Evolutionary conservation across 2,797 vertebrate species (phyloP).

Genomic region (Danio jaintianensis): DNA sequence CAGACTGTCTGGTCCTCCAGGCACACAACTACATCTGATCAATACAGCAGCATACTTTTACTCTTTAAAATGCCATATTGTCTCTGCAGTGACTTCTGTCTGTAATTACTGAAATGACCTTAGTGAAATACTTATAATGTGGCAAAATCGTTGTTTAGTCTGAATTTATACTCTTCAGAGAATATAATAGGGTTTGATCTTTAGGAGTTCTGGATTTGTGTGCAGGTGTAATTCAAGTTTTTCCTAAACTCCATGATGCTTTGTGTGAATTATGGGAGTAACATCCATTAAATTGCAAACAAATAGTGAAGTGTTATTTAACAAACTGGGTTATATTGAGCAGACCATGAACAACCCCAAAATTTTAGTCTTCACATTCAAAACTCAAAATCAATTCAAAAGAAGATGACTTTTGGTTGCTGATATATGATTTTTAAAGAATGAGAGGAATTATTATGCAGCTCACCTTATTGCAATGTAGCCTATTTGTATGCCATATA

Average conservation of each 20-base stretch:
- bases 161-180: conserved; percentile 1
- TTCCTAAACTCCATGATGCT: background rate
- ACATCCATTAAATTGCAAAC: no score
- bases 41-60: conserved; percentile 3
- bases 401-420: no score
- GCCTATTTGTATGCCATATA: no score
- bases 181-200: conserved; percentile 5
- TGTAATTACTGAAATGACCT: conserved; percentile 27
- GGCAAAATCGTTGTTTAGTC: background rate
- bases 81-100: conserved; percentile 19
- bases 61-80: background rate
- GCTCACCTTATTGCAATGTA: no score
- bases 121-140: conserved; percentile 22
- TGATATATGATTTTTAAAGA: no score
- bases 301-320: no score
- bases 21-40: conserved; percentile 65
- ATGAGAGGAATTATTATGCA: no score
- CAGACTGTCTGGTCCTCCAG: conserved; percentile 65
- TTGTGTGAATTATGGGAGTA: no score
- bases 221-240: background rate
- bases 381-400: no score
- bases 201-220: background rate
- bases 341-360: no score
- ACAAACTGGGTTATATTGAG: no score
- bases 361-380: no score